Evolutionary conservation across 2,113 vertebrate genomes (phyloP), one percentile per base, ranked within the genome.

Genomic region (Euleptes europaea): DNA sequence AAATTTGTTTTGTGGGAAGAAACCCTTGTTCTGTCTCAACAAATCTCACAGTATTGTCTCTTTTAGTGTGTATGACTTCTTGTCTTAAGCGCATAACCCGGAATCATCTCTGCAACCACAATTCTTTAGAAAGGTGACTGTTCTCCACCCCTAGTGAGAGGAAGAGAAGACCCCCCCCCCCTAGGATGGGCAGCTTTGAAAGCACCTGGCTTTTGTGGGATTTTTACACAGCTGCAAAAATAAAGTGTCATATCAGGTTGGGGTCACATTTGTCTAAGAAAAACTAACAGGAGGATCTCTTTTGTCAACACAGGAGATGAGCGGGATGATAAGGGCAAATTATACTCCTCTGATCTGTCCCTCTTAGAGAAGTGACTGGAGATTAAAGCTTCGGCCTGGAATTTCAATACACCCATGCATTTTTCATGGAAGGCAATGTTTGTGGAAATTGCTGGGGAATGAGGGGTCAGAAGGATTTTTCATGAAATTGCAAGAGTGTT

Each of bases 221-320:
- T 76, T 94, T 79, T 92, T 88, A 74, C 84, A 83, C 92, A 96
- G 92, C 92, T 96, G 95, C 94, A 93, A 96, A 96, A 96, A 96
- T 95, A 95, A 96, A 95, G 91, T 94, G 90, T 94, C 88, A 85
- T 94, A 95, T 92, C 88, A 93, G 91, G 85, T 93, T 95, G 88
- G 85, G 88, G 90, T 95, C 90, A 92, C 80, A 86, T 95, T 95
- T 96, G 89, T 94, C 89, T 92, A 94, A 95, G 93, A 92, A 96
- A 95, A 97, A 94, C 92, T 94, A 96, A 95, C 93, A 94, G 88
- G 90, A 94, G 90, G 90, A 94, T 96, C 96, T 96, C 89, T 96
- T 90, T 95, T 96, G 95, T 96, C 94, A 96, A 96, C 92, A 95
- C 81, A 93, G 88, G 89, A 95, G 95, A 96, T 96, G 94, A 96